A percentile compares a stretch with the other conserved stretches of the same genome.
These are phyloP conservation scores for Atrina japonica DNA, from an alignment of 2,888 invertebrate genomes.

Conservation along the genomic window DNA sequence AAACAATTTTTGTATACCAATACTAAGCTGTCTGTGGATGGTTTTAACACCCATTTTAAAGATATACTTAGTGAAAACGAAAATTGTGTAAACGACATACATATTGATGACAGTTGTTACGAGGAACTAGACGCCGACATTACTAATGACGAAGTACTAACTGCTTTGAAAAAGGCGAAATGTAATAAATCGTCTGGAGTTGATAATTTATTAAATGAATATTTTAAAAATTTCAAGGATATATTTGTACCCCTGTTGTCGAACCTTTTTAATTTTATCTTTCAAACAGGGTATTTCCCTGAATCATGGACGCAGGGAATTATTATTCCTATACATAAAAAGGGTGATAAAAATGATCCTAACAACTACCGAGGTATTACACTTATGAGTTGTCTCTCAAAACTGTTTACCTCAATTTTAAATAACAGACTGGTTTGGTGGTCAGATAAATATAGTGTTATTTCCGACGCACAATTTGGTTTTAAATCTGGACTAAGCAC, in stretches of 20 bases:
- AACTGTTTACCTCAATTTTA: slow-evolving; percentile 34
- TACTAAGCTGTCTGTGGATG: background rate
- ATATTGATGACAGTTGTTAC: slow-evolving; percentile 5
- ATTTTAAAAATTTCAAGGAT: slow-evolving; percentile 23
- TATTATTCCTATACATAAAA: slow-evolving; percentile 39
- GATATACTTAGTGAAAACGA: slow-evolving; percentile 5
- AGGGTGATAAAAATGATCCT: slow-evolving; percentile 22
- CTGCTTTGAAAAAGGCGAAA: slow-evolving; percentile 11
- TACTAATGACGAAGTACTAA: background rate
- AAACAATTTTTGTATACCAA: background rate
- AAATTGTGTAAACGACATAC: background rate
- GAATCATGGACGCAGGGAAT: slow-evolving; percentile 20
- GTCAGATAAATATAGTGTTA: slow-evolving; percentile 14
- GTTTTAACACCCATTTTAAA: slow-evolving; percentile 9
- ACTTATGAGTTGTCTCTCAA: slow-evolving; percentile 26
- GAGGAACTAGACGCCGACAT: slow-evolving; percentile 9
- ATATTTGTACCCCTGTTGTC: background rate
- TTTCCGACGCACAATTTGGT: too few relatives aligned
- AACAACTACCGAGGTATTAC: slow-evolving; percentile 38
- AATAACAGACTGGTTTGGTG: slow-evolving; percentile 28
- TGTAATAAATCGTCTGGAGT: slow-evolving; percentile 2
- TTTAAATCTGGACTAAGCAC: too few relatives aligned
- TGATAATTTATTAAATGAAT: slow-evolving; percentile 20
- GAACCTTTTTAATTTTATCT: slow-evolving; percentile 27
- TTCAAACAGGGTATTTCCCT: slow-evolving; percentile 30